A percentile compares a stretch with the other conserved stretches of the same genome.
Conservation (phyloP, 2,888 invertebrate genomes). For the Sarcophaga rosellei region DNA sequence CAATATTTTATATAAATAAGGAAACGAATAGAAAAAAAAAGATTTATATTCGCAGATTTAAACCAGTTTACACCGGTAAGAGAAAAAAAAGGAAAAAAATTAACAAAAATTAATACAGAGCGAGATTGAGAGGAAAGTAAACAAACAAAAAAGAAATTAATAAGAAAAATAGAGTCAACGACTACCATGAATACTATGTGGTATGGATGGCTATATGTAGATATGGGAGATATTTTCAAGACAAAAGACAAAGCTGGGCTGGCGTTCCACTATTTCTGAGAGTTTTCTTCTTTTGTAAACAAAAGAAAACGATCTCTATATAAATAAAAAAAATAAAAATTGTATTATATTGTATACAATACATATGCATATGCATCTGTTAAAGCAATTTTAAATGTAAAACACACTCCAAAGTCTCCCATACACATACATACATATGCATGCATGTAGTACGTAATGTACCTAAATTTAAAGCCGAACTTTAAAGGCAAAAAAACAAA, state of each 20-base stretch:
- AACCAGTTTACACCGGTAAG: too few species aligned
- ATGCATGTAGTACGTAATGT: not conserved
- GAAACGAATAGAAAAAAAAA: constrained; percentile 25
- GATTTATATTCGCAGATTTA: too few species aligned
- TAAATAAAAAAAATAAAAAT: not conserved
- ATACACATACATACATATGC: not conserved
- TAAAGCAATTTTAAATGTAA: too few species aligned
- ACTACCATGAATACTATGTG: constrained; percentile 1
- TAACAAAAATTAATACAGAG: too few species aligned
- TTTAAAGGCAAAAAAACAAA: not conserved
- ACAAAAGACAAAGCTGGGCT: not conserved
- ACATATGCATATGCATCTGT: not conserved
- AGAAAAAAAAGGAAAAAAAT: not conserved
- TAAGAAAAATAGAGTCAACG: constrained; percentile 7
- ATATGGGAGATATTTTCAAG: not conserved
- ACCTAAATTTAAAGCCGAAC: constrained; percentile 26
- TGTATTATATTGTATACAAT: too few species aligned
- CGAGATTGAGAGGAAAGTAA: not conserved
- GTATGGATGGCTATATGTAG: too few species aligned
- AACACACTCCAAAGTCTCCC: constrained; percentile 16
- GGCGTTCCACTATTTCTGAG: not conserved
- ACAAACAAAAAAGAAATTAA: constrained; percentile 31
- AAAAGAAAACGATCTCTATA: not conserved
- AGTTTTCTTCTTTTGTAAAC: not conserved
- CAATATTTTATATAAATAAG: constrained; percentile 53